Evolutionary conservation across 2,113 vertebrate species (phyloP), one percentile per base, ranked within the genome.

Genomic region (Nestor notabilis): DNA sequence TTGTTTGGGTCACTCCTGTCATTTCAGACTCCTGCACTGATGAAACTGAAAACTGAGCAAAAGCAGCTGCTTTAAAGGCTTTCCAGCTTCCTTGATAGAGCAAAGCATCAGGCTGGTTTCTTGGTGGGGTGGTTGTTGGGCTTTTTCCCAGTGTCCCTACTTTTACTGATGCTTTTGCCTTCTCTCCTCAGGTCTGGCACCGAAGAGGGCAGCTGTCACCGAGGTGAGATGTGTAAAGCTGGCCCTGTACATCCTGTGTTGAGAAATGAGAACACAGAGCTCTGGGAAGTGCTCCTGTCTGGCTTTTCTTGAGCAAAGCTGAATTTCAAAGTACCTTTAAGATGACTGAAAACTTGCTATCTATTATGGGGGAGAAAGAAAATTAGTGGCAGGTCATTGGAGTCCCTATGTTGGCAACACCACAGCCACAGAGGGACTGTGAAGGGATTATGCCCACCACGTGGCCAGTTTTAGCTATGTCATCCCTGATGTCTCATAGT

Each of bases 181-280:
- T 97, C 47, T 97, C 35, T 95, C 70, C 56, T 27, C 93, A 98
- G 98, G 97, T 87, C 63, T 93, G 85, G 94, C 92, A 52, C 87
- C 53, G 47, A 98, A 97, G 93, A 98, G 97, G 82, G 25, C 82
- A 2, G 69, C 94, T 4, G 13, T 94, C 10, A 89, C 90, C 0
- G 98, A 98, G 98, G 98, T 98, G 93, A 98, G 98, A 93, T 53
- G 9, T 29, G 61, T 53, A 43, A 89, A 84, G 39, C 58, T 70
- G 39, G 17, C 55, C 75, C 79, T 65, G 39, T 53, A 84, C 70
- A 46, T 50, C 37, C 33, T 1, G 0, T 60, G 4, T 14, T 58
- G 71, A 76, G 37, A 86, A 70, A 72, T 6, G n/a, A 83, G 79
- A 80, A 14, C 27, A 9, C n/a, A 83, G n/a, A 75, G 46, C 41